Evolutionary conservation across 2,888 invertebrate genomes (phyloP).

Genomic region (Drosophila antonietae): DNA sequence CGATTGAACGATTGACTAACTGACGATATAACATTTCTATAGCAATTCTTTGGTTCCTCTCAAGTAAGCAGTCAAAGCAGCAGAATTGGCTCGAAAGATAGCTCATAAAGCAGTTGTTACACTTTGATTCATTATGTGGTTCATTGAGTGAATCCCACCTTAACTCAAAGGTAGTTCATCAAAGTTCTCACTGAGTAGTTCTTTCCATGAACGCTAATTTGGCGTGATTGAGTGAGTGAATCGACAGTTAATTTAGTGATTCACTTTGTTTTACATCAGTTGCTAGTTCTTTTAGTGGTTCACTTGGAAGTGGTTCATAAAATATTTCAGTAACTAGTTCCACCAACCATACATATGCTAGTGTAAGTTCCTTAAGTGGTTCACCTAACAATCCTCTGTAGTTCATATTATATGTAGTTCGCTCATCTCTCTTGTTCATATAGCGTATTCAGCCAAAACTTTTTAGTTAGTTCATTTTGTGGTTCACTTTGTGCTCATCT

Average conservation of each 20-base stretch:
- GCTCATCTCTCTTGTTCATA: background rate
- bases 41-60: background rate
- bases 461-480: background rate
- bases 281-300: background rate
- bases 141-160: too few species aligned
- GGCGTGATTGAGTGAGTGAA: background rate
- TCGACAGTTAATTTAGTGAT: background rate
- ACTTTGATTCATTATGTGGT: background rate
- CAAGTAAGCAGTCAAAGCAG: background rate
- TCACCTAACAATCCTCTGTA: background rate
- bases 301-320: background rate
- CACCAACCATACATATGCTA: too few species aligned
- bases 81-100: background rate
- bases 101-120: background rate
- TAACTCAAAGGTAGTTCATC: background rate
- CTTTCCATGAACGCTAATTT: background rate
- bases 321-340: background rate
- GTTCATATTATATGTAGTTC: background rate
- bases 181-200: background rate
- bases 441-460: background rate
- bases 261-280: background rate
- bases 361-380: too few species aligned
- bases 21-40: background rate
- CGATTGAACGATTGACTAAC: slow-evolving; percentile 22
- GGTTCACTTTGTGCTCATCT: background rate